Evolutionary conservation across 1,140 invertebrate species (phyloP), one percentile per base, ranked within the genome.

Genomic region (Ylistrum balloti): DNA sequence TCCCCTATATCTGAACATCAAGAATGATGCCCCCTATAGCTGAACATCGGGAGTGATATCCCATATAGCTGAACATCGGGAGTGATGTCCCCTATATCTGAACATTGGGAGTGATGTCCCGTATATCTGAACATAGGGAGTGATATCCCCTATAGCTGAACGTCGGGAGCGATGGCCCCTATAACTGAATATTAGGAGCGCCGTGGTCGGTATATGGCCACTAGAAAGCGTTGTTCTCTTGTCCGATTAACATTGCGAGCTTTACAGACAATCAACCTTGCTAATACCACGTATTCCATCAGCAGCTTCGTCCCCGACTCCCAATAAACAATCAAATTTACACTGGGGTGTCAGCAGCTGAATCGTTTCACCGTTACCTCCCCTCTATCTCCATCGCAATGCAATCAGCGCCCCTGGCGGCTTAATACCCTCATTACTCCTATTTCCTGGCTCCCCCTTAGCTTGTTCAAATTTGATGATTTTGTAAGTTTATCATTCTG

Each of bases 321-420:
- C 56, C 56, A 74, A 74, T 74, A 74, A 74, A 74, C 56, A 74
- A 74, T 74, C 56, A 74, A 74, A 74, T 74, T 74, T 74, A 74
- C 56, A 74, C 56, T 74, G n/a, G 56, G 9, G 22, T 28, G 56
- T 74, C 56, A 74, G 56, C 56, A 28, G 56, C 56, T 74, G 56
- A 74, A 74, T 74, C 56, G 28, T 74, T 74, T 74, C 13, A 74
- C 56, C 56, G 56, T 74, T 74, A 74, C 56, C 56, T 74, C n/a
- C 56, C 56, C 56, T 74, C 56, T 11, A 74, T 74, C 56, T 74
- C 56, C 56, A 74, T 74, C 56, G 56, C 56, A 74, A 74, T 74
- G 56, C 56, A 74, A 74, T 74, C 56, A 74, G 56, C 56, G 56
- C 56, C 56, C 56, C 56, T 74, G 17, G 56, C 56, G n/a, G 15